Conservation (phyloP, 2,797 vertebrate species). For the Peromyscus attwateri region DNA sequence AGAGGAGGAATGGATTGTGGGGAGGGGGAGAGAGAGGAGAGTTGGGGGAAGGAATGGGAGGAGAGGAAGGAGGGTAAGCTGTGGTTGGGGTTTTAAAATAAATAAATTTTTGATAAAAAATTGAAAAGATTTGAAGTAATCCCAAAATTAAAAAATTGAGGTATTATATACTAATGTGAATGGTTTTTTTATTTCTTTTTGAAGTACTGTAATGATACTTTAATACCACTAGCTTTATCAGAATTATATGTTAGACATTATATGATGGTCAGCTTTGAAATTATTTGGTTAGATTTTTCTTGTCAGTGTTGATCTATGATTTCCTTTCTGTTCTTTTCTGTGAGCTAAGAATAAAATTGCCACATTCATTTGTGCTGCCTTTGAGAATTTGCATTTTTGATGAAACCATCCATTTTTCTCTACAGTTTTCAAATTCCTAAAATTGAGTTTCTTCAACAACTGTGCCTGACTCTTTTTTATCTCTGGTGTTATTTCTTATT, state of each 20-base stretch:
- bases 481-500: background rate
- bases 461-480: background rate
- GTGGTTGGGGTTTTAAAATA: too few relatives aligned
- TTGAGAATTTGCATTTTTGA: slow-evolving; percentile 15
- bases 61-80: background rate
- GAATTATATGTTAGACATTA: background rate
- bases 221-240: background rate
- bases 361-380: background rate
- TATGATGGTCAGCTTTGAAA: background rate
- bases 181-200: background rate
- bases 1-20: too few relatives aligned
- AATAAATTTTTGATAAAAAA: too few relatives aligned
- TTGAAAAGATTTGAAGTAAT: background rate
- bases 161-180: background rate
- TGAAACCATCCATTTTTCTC: background rate
- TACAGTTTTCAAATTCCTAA: slow-evolving; percentile 43
- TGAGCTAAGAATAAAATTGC: background rate
- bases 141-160: background rate
- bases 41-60: background rate
- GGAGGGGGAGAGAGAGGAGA: too few relatives aligned
- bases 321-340: background rate
- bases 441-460: background rate
- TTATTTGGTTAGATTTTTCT: background rate
- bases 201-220: background rate
- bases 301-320: background rate